Evolutionary conservation across 2,888 invertebrate species (phyloP).

Genomic region (Drosophila antonietae): DNA sequence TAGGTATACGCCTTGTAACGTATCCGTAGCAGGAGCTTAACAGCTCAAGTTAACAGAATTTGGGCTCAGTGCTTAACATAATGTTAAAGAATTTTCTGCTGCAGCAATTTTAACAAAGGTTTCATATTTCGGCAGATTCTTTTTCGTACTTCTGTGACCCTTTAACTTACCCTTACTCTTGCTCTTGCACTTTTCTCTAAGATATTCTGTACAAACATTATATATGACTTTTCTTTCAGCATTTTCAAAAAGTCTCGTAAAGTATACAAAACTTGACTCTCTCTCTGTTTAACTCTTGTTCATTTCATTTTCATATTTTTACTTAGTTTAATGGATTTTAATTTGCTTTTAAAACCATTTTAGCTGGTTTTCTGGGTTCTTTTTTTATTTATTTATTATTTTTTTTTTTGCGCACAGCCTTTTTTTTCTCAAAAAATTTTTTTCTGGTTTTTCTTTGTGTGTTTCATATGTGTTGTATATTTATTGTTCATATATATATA

Average conservation of each 20-base stretch:
- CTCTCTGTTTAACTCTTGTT: neutral
- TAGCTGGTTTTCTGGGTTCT: slow-evolving; percentile 31
- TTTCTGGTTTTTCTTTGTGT: slow-evolving; percentile 37
- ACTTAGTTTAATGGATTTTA: slow-evolving; percentile 19
- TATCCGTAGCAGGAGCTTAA: neutral
- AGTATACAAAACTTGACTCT: slow-evolving; percentile 18
- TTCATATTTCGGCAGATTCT: neutral
- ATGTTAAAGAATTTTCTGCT: neutral
- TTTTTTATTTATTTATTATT: neutral
- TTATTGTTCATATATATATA: slow-evolving; percentile 26
- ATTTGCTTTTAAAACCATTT: slow-evolving; percentile 28
- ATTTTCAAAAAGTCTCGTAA: slow-evolving; percentile 10
- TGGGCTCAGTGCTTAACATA: neutral
- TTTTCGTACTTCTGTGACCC: neutral
- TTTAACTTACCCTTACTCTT: slow-evolving; percentile 35
- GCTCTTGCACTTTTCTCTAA: neutral
- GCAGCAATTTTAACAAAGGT: neutral
- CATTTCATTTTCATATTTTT: neutral
- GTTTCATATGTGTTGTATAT: slow-evolving; percentile 21
- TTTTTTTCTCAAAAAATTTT: slow-evolving; percentile 55
- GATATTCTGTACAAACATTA: slow-evolving; percentile 26
- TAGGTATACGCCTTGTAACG: neutral
- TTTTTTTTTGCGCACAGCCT: slow-evolving; percentile 72
- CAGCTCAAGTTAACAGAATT: neutral
- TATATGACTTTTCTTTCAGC: slow-evolving; percentile 9